Percentiles rank a stretch among this genome's conserved stretches.
These are phyloP conservation scores for Australoheros facetus DNA, from an alignment of 2,797 vertebrate species.

Conservation along the genomic window DNA sequence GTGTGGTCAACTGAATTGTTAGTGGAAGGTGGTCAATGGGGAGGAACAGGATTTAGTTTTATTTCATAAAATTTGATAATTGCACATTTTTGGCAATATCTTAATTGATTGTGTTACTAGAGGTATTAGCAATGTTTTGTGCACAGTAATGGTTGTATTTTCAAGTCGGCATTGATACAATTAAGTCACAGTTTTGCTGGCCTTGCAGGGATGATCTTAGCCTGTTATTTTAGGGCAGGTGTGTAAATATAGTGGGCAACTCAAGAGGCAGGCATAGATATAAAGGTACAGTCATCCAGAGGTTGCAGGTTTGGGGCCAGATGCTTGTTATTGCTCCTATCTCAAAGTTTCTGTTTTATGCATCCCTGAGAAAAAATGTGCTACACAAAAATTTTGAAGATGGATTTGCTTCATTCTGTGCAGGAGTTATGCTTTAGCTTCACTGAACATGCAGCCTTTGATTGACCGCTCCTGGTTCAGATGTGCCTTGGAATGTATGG, in stretches of 20 bases:
- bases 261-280: no score
- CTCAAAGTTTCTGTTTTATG: not conserved
- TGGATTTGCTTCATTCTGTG: not conserved
- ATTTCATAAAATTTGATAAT: not conserved
- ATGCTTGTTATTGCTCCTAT: accelerated
- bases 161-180: not conserved
- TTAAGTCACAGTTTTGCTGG: not conserved
- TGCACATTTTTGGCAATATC: no score
- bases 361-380: no score
- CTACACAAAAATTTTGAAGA: not conserved
- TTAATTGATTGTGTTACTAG: no score
- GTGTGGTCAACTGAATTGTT: not conserved
- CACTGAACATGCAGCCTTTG: not conserved
- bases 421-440: not conserved
- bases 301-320: not conserved
- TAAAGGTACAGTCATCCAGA: not conserved
- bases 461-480: not conserved
- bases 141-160: not conserved
- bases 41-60: not conserved
- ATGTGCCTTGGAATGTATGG: not conserved
- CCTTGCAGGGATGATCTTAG: not conserved
- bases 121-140: not conserved
- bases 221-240: no score
- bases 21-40: not conserved
- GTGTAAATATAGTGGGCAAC: no score